Conservation (phyloP, 2,888 invertebrate genomes). For the Microctonus hyperodae region DNA sequence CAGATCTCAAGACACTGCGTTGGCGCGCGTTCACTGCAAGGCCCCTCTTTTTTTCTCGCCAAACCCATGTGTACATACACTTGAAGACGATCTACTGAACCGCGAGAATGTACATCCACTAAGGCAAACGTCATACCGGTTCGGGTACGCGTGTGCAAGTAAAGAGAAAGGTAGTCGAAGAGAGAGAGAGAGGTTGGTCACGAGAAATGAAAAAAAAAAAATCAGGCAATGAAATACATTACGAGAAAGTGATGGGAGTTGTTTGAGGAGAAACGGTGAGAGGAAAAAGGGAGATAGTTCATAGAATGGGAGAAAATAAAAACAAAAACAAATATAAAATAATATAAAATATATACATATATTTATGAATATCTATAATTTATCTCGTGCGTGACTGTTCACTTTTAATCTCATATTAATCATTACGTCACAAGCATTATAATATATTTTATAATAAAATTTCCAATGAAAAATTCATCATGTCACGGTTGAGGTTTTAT, state of each 20-base stretch:
- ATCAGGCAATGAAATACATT: slow-evolving; percentile 19
- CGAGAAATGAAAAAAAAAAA: slow-evolving; percentile 5
- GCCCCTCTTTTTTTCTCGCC: not conserved
- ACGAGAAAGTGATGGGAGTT: slow-evolving; percentile 32
- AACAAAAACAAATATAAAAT: not conserved
- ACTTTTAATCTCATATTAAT: not conserved
- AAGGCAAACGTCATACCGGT: slow-evolving; percentile 9
- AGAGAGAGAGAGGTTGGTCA: slow-evolving; percentile 13
- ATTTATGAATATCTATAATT: not conserved
- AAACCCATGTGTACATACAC: not conserved
- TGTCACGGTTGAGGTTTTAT: not conserved
- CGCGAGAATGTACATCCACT: slow-evolving; percentile 2
- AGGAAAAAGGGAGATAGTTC: slow-evolving; percentile 30
- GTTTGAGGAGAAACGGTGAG: slow-evolving; percentile 33
- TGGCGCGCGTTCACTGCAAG: not conserved
- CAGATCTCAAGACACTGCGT: not conserved
- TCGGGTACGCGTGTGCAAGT: not conserved
- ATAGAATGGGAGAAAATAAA: slow-evolving; percentile 20
- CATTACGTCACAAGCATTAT: not conserved
- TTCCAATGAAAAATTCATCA: not conserved
- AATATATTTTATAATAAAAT: not conserved
- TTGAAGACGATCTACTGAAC: not conserved
- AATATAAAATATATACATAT: not conserved
- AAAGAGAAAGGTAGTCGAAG: slow-evolving; percentile 8
- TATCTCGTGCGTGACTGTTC: not conserved